phyloP scores from a whole-genome alignment of 2,797 vertebrate genomes.

The Ctenopoma multispine region DNA sequence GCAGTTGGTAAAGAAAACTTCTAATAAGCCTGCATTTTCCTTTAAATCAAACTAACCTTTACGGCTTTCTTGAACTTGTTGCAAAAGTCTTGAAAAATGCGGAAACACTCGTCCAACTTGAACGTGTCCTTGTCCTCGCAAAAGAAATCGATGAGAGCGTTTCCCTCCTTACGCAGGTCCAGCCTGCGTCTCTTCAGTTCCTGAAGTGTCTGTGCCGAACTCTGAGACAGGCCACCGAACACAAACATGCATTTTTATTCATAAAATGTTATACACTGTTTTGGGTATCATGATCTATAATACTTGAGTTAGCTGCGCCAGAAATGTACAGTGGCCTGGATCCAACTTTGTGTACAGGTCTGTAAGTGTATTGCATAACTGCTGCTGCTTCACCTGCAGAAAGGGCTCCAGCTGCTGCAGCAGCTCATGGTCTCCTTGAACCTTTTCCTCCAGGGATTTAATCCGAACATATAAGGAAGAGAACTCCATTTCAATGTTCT shows the following conservation, averaged over 20 bases:
- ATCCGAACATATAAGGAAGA: constrained; percentile 89
- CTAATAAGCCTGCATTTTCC: background rate
- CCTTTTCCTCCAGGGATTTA: constrained; percentile 90
- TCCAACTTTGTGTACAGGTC: constrained; percentile 34
- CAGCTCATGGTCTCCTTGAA: constrained; percentile 89
- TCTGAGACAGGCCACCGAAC: constrained; percentile 75
- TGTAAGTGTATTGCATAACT: constrained; percentile 21
- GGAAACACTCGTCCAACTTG: constrained; percentile 96
- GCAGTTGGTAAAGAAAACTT: too few species aligned
- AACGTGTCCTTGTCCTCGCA: constrained; percentile 98
- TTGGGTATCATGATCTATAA: constrained; percentile 17
- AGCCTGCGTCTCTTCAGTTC: constrained; percentile 89
- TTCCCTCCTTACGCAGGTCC: constrained; percentile 91
- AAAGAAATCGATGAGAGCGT: constrained; percentile 95
- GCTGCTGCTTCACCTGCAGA: constrained; percentile 87
- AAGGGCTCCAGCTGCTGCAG: constrained; percentile 92
- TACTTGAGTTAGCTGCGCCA: constrained; percentile 41
- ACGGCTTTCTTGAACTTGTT: constrained; percentile 95
- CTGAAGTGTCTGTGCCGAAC: constrained; percentile 86
- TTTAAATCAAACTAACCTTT: constrained; percentile 84
- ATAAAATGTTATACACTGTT: constrained; percentile 6
- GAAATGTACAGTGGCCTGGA: constrained; percentile 28
- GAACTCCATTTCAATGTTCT: constrained; percentile 92
- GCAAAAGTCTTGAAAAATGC: constrained; percentile 98
- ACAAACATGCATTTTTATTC: constrained; percentile 13